phyloP scores from a whole-genome alignment of 2,797 vertebrate genomes.

The Cirrhinus mrigala region DNA sequence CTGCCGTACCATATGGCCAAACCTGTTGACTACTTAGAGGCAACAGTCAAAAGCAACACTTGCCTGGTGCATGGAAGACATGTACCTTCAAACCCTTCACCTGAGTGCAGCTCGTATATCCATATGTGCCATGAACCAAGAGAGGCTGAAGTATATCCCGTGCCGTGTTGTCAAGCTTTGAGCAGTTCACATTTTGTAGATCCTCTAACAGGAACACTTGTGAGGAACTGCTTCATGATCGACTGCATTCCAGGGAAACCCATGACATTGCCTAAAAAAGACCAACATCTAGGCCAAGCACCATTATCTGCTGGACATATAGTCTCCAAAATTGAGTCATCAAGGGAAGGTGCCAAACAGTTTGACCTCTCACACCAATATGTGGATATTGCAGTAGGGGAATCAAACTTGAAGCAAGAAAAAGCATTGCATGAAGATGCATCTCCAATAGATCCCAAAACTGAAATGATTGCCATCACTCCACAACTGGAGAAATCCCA shows the following conservation, averaged over 20 bases:
- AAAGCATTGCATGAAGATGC: slow-evolving; percentile 61
- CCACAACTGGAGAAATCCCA: slow-evolving; percentile 69
- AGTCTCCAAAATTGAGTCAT: slow-evolving; percentile 66
- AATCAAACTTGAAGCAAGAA: slow-evolving; percentile 57
- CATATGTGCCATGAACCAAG: slow-evolving; percentile 77
- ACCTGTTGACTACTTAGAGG: slow-evolving; percentile 73
- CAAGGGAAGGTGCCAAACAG: slow-evolving; percentile 56
- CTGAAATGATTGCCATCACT: slow-evolving; percentile 63
- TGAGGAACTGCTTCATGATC: slow-evolving; percentile 74
- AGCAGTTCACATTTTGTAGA: slow-evolving; percentile 77
- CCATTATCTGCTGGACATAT: slow-evolving; percentile 73
- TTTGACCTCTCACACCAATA: slow-evolving; percentile 65
- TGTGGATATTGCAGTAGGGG: slow-evolving; percentile 62
- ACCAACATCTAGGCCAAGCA: slow-evolving; percentile 74
- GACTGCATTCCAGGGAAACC: slow-evolving; percentile 73
- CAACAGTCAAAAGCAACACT: slow-evolving; percentile 73
- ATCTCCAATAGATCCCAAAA: slow-evolving; percentile 60
- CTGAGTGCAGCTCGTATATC: slow-evolving; percentile 73
- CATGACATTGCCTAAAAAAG: slow-evolving; percentile 63
- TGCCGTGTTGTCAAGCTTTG: slow-evolving; percentile 74
- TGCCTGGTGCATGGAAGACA: slow-evolving; percentile 75
- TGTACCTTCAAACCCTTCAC: slow-evolving; percentile 67
- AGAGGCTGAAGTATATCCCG: slow-evolving; percentile 66
- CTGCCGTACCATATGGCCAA: slow-evolving; percentile 74
- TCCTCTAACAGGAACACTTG: slow-evolving; percentile 78